Evolutionary conservation across 1,140 invertebrate species (phyloP), one percentile per base, ranked within the genome.

Genomic region (Pemphigus obesinymphae): DNA sequence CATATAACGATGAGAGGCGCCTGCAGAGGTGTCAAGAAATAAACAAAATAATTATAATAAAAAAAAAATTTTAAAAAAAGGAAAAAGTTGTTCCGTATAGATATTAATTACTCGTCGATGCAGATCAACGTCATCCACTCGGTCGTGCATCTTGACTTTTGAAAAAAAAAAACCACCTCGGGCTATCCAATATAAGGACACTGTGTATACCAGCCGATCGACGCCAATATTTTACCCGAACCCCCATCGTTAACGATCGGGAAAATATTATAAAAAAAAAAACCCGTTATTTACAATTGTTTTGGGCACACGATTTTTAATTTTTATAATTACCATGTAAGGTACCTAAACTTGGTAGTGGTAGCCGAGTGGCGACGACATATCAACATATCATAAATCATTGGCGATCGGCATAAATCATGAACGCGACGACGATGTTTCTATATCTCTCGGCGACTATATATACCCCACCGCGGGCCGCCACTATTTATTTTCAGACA

Each of bases 81-180:
- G 31, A 43, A 70, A 70, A 70, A 40, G 34, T 26, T 26, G 66
- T 70, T 43, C n/a, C 37, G 43, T n/a, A 17, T 70, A 70, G n/a
- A 55, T 40, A n/a, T 43, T 70, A 43, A 37, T 40, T 43, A 15
- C 66, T 23, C 66, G 66, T 43, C 66, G 11, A 26, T 70, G 37
- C n/a, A 43, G 66, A 70, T 66, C 63, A 37, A 37, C 63, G 37
- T 66, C 63, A 66, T 37, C 37, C 66, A 43, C 37, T 70, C 66
- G 66, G 34, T 70, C 66, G 37, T 4, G 37, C 37, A 43, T 37
- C 37, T 70, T 43, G 37, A 70, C 66, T 70, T 70, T 70, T 70
- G 66, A 26, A 43, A 43, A 70, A 6, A 26, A 5, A 40, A n/a
- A 4, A 29, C n/a, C 66, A 15, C 37, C 40, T 13, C 34, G 23